Evolutionary conservation across 2,888 invertebrate species (phyloP).

Genomic region (Papilio gigon): DNA sequence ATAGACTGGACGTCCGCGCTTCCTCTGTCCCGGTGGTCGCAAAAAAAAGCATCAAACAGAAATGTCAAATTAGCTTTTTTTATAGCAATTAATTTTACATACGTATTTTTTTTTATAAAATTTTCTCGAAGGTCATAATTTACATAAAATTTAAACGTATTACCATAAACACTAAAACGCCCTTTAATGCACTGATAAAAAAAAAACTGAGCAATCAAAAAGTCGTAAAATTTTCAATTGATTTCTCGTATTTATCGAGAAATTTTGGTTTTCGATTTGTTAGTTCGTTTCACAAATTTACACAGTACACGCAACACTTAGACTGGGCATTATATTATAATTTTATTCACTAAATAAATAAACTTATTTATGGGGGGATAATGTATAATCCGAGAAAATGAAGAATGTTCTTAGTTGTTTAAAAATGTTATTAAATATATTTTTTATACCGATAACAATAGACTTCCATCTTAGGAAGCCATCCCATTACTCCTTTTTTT

Average conservation of each 20-base stretch:
- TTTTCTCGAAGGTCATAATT: background rate
- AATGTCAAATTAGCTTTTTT: background rate
- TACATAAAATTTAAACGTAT: conserved; percentile 42
- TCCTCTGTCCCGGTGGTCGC: conserved; percentile 70
- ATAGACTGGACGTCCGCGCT: conserved; percentile 61
- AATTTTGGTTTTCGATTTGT: conserved; percentile 20
- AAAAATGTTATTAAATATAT: too few species aligned
- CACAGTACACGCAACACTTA: background rate
- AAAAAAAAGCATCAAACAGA: conserved; percentile 50
- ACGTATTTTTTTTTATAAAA: background rate
- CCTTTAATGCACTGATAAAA: conserved; percentile 21
- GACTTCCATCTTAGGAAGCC: too few species aligned
- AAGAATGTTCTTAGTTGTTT: too few species aligned
- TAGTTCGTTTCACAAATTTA: background rate
- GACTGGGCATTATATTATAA: conserved; percentile 1
- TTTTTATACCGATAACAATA: too few species aligned
- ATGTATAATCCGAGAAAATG: too few species aligned
- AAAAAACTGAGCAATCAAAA: background rate
- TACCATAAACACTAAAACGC: conserved; percentile 10
- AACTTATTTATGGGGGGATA: too few species aligned
- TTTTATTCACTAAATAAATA: background rate
- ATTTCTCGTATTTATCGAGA: conserved; percentile 9
- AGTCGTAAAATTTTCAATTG: conserved; percentile 17
- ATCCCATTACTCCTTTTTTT: too few species aligned
- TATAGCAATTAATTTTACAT: background rate